These are phyloP conservation scores for Orbicella faveolata DNA, from an alignment of 64 coral and sea anemone species.

Conservation along the genomic window DNA sequence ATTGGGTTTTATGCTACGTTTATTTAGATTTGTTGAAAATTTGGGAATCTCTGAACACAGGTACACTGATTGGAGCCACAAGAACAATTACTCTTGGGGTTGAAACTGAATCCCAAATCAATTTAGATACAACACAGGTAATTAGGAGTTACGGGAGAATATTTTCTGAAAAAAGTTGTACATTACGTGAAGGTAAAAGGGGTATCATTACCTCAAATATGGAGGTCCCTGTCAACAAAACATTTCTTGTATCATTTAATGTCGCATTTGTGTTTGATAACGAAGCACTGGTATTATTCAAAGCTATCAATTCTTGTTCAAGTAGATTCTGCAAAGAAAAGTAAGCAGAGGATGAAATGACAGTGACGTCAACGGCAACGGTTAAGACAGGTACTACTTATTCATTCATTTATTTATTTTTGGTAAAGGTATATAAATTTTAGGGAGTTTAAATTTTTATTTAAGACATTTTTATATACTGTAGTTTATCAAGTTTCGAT, in stretches of 20 bases:
- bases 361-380: no score
- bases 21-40: no score
- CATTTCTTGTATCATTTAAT: neutral
- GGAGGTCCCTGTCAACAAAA: neutral
- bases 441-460: no score
- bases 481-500: no score
- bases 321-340: neutral
- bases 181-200: neutral
- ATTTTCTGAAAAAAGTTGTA: neutral
- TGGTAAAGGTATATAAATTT: neutral
- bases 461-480: no score
- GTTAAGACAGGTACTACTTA: neutral
- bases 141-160: neutral
- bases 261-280: neutral
- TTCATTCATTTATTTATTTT: neutral
- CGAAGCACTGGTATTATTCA: neutral
- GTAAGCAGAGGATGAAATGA: neutral
- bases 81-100: no score
- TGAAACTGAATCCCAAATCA: no score
- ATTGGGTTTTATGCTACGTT: no score
- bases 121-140: no score
- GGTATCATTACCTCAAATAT: slow-evolving; percentile 27
- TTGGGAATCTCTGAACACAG: no score
- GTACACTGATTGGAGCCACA: no score
- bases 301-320: slow-evolving; percentile 2